Percentiles rank a stretch among this genome's conserved stretches.
These are phyloP conservation scores for Temnopleurus reevesii DNA, from an alignment of 53 echinoderm and acorn worm genomes.

Conservation along the genomic window DNA sequence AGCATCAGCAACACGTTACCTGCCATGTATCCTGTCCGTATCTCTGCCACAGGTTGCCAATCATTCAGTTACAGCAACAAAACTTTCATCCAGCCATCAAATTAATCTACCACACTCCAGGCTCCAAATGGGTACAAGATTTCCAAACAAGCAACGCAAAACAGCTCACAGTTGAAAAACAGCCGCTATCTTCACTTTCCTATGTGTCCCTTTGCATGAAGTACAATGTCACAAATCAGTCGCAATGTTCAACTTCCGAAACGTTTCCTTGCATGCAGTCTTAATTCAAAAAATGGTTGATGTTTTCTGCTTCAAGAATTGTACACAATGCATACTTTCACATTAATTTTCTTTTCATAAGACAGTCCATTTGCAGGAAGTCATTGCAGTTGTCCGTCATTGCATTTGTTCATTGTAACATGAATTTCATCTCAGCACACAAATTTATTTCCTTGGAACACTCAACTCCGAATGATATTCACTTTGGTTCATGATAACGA, in stretches of 20 bases:
- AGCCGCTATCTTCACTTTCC: neutral
- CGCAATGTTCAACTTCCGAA: neutral
- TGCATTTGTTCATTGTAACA: no score
- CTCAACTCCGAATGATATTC: neutral
- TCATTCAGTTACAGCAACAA: slow-evolving; percentile 26
- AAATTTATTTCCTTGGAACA: neutral
- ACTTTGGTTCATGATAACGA: neutral
- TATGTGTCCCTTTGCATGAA: neutral
- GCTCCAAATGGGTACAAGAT: neutral
- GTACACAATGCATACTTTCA: no score
- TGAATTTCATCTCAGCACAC: no score
- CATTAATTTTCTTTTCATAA: no score
- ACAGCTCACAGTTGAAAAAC: neutral
- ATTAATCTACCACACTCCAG: neutral
- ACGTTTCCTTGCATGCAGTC: neutral
- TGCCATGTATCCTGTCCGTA: slow-evolving; percentile 24
- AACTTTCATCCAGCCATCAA: slow-evolving; percentile 24
- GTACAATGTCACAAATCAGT: neutral
- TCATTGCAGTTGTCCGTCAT: no score
- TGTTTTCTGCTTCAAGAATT: no score
- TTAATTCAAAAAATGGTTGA: no score
- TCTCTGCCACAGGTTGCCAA: neutral
- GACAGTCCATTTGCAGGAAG: no score
- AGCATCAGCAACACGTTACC: neutral
- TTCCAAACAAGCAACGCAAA: neutral